Evolutionary conservation across 2,113 vertebrate species (phyloP).

Genomic region (Phalacrocorax carbo): DNA sequence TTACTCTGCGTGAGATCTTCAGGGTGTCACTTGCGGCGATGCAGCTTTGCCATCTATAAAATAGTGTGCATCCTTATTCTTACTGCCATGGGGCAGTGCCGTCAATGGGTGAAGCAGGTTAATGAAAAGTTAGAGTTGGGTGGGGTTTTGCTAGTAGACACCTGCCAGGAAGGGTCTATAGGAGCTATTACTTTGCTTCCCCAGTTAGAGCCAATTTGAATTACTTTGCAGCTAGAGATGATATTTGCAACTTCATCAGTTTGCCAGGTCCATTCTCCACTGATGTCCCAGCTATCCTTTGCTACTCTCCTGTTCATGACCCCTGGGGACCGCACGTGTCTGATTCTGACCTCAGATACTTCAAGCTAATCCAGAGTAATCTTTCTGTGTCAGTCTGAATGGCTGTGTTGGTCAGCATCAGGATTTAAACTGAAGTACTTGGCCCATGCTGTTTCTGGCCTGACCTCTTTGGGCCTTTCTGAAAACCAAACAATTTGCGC

Average conservation of each 20-base stretch:
- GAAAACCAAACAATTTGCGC: conserved; percentile 51
- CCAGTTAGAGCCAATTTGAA: not conserved
- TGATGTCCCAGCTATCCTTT: not conserved
- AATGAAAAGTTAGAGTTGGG: not conserved
- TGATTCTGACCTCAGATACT: conserved; percentile 8
- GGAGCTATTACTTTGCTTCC: not conserved
- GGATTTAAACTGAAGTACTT: conserved; percentile 47
- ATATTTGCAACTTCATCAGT: not conserved
- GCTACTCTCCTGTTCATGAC: not conserved
- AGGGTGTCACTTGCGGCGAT: not conserved
- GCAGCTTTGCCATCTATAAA: not conserved
- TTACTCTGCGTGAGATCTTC: not conserved
- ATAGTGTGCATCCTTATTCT: not conserved
- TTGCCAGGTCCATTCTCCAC: not conserved
- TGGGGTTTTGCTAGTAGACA: not conserved
- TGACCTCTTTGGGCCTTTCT: not conserved
- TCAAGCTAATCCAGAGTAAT: conserved; percentile 4
- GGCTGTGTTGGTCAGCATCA: not conserved
- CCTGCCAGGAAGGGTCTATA: not conserved
- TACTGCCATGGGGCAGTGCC: not conserved
- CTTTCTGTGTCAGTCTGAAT: conserved; percentile 10
- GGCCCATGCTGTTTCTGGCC: not conserved
- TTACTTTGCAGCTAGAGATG: not conserved
- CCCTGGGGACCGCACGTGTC: not conserved
- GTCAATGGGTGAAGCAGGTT: not conserved